Percentiles rank a stretch among this genome's conserved stretches.
These are phyloP conservation scores for Zoanthus sansibaricus DNA, from an alignment of 92 coral and sea anemone species.

Conservation along the genomic window DNA sequence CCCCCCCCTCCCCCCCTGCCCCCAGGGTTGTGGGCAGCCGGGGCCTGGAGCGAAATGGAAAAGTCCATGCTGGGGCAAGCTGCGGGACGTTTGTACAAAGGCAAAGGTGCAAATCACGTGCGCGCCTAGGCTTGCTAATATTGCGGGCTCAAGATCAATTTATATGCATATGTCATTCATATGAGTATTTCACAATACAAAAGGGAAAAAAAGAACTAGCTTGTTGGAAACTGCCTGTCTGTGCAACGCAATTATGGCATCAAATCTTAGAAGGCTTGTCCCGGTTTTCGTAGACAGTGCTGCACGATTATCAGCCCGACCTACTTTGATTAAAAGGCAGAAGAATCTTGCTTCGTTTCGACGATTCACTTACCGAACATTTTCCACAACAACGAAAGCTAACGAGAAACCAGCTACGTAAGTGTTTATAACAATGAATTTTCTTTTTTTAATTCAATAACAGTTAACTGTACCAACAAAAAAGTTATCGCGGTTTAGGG, in stretches of 20 bases:
- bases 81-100: no score
- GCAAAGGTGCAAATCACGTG: no score
- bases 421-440: background rate
- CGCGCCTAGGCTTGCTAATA: background rate
- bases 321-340: background rate
- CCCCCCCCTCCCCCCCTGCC: no score
- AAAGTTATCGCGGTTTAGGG: no score
- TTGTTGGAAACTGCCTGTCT: no score
- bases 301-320: background rate
- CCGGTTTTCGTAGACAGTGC: background rate
- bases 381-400: background rate
- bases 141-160: no score
- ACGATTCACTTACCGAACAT: background rate
- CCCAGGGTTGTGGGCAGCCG: no score
- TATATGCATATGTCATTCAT: no score
- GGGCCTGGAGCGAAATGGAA: no score
- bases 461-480: no score
- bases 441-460: background rate
- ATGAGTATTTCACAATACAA: background rate
- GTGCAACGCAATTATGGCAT: background rate
- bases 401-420: conserved; percentile 8
- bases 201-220: background rate
- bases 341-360: background rate
- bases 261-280: background rate
- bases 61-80: no score